A percentile compares a stretch with the other conserved stretches of the same genome.
Evolutionary conservation across 1,140 invertebrate genomes (phyloP).

Genomic region (Lanistes nyassanus): DNA sequence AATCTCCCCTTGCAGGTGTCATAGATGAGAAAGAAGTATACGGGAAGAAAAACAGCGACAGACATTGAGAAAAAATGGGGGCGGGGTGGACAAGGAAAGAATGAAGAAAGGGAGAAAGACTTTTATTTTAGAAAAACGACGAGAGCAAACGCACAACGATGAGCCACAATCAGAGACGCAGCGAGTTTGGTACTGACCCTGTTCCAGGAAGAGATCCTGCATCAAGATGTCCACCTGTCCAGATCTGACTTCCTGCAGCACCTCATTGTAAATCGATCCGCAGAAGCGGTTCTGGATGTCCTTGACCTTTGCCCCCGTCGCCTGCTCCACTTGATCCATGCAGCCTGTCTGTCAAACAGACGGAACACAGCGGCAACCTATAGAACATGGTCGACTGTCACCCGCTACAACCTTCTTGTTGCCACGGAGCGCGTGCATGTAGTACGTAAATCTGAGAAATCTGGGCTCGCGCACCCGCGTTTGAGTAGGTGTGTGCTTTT

Average conservation of each 20-base stretch:
- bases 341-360: slow-evolving; percentile 9
- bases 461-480: too few species aligned
- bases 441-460: too few species aligned
- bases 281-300: slow-evolving; percentile 19
- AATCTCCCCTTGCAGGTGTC: too few species aligned
- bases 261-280: slow-evolving; percentile 20
- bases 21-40: not conserved
- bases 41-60: not conserved
- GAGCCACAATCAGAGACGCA: not conserved
- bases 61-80: not conserved
- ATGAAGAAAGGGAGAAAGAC: not conserved
- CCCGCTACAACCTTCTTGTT: too few species aligned
- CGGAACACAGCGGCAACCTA: too few species aligned
- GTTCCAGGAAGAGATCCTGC: slow-evolving; percentile 27
- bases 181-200: slow-evolving; percentile 1
- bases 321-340: not conserved
- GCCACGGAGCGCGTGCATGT: too few species aligned
- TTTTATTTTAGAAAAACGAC: not conserved
- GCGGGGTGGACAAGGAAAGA: not conserved
- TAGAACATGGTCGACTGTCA: too few species aligned
- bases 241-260: not conserved
- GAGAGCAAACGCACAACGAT: not conserved
- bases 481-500: too few species aligned
- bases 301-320: not conserved
- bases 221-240: not conserved